Percentiles rank a stretch among this genome's conserved stretches.
These are phyloP conservation scores for Lerema accius DNA, from an alignment of 1,140 invertebrate species.

Conservation along the genomic window DNA sequence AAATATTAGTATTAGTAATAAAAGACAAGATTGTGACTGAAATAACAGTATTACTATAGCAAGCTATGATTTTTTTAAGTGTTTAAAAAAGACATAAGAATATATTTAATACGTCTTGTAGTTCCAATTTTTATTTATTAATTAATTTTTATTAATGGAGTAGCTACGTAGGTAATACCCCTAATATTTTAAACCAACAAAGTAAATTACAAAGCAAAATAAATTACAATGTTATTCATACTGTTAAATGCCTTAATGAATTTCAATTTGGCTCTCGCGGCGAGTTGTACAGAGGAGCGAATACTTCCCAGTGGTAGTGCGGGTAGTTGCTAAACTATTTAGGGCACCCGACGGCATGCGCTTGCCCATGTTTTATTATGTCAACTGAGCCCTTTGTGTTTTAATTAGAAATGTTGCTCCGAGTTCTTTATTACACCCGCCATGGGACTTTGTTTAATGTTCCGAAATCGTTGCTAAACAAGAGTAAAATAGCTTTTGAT, in stretches of 20 bases:
- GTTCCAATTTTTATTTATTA: too few relatives aligned
- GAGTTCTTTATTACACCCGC: conserved; percentile 39
- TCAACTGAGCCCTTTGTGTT: conserved; percentile 66
- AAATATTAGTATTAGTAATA: too few relatives aligned
- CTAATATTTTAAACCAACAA: too few relatives aligned
- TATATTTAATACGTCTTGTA: too few relatives aligned
- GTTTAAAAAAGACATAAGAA: too few relatives aligned
- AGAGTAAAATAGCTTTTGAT: conserved; percentile 12
- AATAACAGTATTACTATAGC: too few relatives aligned
- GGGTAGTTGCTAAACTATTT: conserved; percentile 65
- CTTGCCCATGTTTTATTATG: conserved; percentile 61
- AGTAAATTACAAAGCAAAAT: too few relatives aligned
- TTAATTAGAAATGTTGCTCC: conserved; percentile 56
- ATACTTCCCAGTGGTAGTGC: conserved; percentile 50
- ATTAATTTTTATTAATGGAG: too few relatives aligned
- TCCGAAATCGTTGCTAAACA: conserved; percentile 1
- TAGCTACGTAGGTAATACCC: too few relatives aligned
- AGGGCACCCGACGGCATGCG: conserved; percentile 48
- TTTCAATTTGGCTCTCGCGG: conserved; percentile 15
- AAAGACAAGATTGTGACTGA: too few relatives aligned
- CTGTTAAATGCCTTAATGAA: conserved; percentile 12
- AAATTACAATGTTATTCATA: conserved; percentile 11
- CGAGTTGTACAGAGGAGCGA: conserved; percentile 7
- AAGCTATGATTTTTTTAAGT: too few relatives aligned
- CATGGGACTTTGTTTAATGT: conserved; percentile 10